Conservation (phyloP, 1,140 invertebrate genomes). For the Trichomalopsis sarcophagae region DNA sequence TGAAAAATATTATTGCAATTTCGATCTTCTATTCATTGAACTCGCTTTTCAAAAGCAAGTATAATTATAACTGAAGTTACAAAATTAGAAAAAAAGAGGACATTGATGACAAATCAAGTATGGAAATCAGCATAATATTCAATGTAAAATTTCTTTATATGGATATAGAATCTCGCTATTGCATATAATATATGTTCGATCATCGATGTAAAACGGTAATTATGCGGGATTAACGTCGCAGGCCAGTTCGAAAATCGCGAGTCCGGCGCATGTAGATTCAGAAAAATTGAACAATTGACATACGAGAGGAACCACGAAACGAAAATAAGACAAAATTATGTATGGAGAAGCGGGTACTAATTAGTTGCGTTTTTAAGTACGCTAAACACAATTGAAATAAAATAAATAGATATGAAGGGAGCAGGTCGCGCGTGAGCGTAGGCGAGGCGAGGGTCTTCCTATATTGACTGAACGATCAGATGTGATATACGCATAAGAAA, state of each 20-base stretch:
- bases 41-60: not conserved
- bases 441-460: slow-evolving; percentile 74
- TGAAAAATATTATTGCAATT: slow-evolving; percentile 27
- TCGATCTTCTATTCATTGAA: slow-evolving; percentile 7
- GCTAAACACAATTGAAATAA: slow-evolving; percentile 54
- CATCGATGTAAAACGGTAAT: not conserved
- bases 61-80: not conserved
- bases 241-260: not conserved
- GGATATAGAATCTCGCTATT: not conserved
- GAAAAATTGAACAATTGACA: not conserved
- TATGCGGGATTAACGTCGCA: not conserved
- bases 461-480: slow-evolving; percentile 76
- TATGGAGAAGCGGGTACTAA: slow-evolving; percentile 29
- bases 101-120: not conserved
- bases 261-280: not conserved
- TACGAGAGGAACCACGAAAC: not conserved
- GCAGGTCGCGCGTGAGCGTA: slow-evolving; percentile 60
- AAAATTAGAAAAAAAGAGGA: not conserved
- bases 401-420: slow-evolving; percentile 49
- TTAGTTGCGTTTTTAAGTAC: slow-evolving; percentile 44
- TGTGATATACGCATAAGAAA: slow-evolving; percentile 75
- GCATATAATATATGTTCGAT: slow-evolving; percentile 12
- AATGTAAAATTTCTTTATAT: not conserved
- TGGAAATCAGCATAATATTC: not conserved
- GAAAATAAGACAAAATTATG: slow-evolving; percentile 10